Percentiles rank a stretch among this genome's conserved stretches.
Conservation (phyloP, 2,888 invertebrate genomes). For the Eustalomyia histrio region DNA sequence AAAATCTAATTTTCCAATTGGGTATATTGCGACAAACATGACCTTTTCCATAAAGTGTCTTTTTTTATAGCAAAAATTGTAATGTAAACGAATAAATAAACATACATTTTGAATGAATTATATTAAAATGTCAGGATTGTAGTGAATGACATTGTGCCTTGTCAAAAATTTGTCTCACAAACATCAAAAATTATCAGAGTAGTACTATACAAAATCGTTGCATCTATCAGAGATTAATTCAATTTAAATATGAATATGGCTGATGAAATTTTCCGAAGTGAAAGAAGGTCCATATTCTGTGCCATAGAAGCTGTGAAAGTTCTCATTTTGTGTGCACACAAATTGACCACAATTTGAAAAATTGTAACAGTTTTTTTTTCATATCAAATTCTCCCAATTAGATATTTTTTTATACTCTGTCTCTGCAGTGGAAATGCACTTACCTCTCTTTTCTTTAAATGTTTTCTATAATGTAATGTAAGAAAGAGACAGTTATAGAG, state of each 20-base stretch:
- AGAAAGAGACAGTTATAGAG: constrained; percentile 8
- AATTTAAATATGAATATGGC: constrained; percentile 7
- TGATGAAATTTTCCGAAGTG: not conserved
- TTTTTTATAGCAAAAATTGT: not conserved
- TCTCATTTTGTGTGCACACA: not conserved
- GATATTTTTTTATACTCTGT: not conserved
- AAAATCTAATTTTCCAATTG: not conserved
- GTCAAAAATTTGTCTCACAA: constrained; percentile 44
- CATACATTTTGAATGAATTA: not conserved
- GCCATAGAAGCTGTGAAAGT: not conserved
- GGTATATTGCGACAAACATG: not conserved
- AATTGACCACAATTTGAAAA: not conserved
- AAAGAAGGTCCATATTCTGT: not conserved
- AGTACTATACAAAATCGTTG: not conserved
- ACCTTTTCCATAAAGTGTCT: not conserved
- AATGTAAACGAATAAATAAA: not conserved
- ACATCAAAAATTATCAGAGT: constrained; percentile 4
- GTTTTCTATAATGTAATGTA: not conserved
- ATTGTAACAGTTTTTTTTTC: not conserved
- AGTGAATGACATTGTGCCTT: not conserved
- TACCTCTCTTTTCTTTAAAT: not conserved
- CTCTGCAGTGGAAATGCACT: not conserved
- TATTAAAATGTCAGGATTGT: constrained; percentile 4
- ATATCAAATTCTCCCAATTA: constrained; percentile 8
- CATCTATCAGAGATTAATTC: constrained; percentile 1